Conservation (phyloP, 64 coral and sea anemone genomes). For the Actinia equina region DNA sequence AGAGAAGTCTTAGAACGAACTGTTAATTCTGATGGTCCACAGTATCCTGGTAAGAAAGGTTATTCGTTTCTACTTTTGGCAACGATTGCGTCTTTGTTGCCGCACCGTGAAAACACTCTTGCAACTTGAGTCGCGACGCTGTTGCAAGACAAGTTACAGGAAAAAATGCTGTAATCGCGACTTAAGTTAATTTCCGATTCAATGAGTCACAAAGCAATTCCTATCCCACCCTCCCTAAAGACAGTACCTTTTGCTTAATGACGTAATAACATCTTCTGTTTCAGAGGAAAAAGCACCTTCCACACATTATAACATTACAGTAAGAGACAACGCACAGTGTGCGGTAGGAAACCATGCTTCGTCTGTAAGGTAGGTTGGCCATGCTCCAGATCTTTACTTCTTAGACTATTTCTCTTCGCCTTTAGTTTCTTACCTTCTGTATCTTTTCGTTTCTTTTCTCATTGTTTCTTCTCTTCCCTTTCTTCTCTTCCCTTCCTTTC, state of each 20-base stretch:
- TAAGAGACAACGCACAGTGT: neutral
- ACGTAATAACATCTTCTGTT: neutral
- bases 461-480: too few relatives aligned
- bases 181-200: neutral
- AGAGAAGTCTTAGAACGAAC: neutral
- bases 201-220: too few relatives aligned
- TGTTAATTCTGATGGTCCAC: neutral
- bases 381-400: too few relatives aligned
- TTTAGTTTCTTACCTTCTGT: too few relatives aligned
- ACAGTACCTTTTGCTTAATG: neutral
- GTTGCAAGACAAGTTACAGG: neutral
- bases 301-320: neutral
- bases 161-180: too few relatives aligned
- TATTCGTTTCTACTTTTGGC: neutral
- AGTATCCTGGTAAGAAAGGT: neutral
- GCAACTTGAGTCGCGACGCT: too few relatives aligned
- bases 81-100: too few relatives aligned
- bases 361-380: neutral
- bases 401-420: too few relatives aligned
- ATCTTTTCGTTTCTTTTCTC: neutral
- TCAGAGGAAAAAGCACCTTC: neutral
- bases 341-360: neutral
- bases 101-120: too few relatives aligned
- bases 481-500: too few relatives aligned
- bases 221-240: neutral